Conservation (phyloP, 1,140 invertebrate genomes). For the Ditylenchus dipsaci region DNA sequence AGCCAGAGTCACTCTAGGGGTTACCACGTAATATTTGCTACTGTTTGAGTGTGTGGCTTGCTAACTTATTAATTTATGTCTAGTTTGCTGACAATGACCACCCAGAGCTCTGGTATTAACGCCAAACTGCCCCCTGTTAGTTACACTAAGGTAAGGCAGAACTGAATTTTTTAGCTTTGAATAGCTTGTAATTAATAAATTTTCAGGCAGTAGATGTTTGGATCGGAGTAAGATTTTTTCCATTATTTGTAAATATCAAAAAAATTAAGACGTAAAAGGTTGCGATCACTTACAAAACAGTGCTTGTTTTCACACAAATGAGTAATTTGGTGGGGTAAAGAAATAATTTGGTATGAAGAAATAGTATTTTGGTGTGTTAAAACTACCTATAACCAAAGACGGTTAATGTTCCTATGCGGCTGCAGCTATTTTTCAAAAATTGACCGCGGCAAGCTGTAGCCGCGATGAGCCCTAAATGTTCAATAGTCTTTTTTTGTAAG, state of each 20-base stretch:
- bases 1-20: constrained; percentile 51
- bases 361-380: no score
- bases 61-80: neutral
- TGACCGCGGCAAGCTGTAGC: no score
- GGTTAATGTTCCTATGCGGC: no score
- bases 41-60: neutral
- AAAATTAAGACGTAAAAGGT: neutral
- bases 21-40: constrained; percentile 35
- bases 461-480: no score
- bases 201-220: constrained; percentile 61
- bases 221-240: constrained; percentile 40
- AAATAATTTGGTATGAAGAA: no score
- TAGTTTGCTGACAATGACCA: constrained; percentile 86
- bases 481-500: no score
- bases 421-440: no score
- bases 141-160: constrained; percentile 78
- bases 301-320: no score
- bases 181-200: no score
- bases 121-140: constrained; percentile 89
- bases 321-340: no score
- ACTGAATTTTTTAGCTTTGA: neutral
- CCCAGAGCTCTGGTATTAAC: constrained; percentile 91
- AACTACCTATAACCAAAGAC: no score
- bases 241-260: neutral
- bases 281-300: no score